phyloP scores from a whole-genome alignment of 2,797 vertebrate genomes.

The Smutsia temminckii region DNA sequence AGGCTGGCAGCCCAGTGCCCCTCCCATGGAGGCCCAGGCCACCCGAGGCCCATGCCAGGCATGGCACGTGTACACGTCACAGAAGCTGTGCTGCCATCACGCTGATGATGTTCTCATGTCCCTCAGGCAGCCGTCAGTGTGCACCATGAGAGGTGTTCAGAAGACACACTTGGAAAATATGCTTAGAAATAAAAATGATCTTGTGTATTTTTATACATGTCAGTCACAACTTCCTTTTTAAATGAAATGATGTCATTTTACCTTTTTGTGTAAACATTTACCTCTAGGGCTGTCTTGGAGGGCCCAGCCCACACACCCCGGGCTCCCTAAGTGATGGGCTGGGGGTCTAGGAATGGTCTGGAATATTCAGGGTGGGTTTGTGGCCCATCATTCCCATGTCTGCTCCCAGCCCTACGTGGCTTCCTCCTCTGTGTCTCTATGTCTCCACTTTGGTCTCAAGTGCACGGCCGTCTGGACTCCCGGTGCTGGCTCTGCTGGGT shows the following conservation, averaged over 20 bases:
- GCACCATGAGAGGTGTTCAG: neutral
- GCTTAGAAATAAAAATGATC: neutral
- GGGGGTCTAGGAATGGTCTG: rapidly evolving
- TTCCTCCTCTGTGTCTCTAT: too few relatives aligned
- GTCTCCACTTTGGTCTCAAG: neutral
- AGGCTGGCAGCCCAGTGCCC: too few relatives aligned
- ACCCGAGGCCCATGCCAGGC: neutral
- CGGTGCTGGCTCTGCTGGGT: neutral
- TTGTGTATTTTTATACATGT: too few relatives aligned
- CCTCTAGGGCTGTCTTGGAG: neutral
- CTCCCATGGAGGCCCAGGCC: rapidly evolving
- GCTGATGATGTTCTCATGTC: rapidly evolving
- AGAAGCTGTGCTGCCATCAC: rapidly evolving
- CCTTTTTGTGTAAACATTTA: rapidly evolving
- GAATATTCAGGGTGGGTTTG: neutral
- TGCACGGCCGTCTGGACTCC: neutral
- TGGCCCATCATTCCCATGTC: too few relatives aligned
- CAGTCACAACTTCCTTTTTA: neutral
- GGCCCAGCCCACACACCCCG: rapidly evolving
- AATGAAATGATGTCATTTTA: neutral
- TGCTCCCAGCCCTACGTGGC: too few relatives aligned
- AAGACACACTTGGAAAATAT: neutral
- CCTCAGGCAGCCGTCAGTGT: rapidly evolving
- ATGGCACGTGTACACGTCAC: too few relatives aligned
- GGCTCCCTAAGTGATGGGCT: neutral